Evolutionary conservation across 2,113 vertebrate species (phyloP).

Genomic region (Sylvietta virens): DNA sequence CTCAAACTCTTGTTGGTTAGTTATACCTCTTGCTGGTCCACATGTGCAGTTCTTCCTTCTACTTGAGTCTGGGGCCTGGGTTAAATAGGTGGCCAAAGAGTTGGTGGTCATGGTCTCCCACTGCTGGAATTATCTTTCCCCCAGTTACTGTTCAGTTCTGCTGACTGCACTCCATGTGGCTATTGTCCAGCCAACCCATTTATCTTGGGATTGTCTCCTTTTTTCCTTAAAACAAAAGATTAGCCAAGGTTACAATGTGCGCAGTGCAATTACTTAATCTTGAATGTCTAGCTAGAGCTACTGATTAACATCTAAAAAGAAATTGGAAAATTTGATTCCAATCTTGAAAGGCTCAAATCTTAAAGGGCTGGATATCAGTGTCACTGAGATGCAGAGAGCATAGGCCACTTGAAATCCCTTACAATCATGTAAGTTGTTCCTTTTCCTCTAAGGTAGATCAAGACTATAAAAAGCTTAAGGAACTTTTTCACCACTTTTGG

Average conservation of each 20-base stretch:
- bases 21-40: not conserved
- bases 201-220: not conserved
- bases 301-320: not conserved
- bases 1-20: not conserved
- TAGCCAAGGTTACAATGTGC: not conserved
- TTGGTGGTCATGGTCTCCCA: rapidly evolving
- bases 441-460: not conserved
- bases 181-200: not conserved
- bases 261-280: not conserved
- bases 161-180: not conserved
- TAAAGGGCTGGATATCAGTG: not conserved
- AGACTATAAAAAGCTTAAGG: not conserved
- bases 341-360: not conserved
- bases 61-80: not conserved
- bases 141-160: not conserved
- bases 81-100: not conserved
- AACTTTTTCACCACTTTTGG: not conserved
- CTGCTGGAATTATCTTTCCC: not conserved
- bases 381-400: not conserved
- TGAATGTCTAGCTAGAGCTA: not conserved
- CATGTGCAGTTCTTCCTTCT: not conserved
- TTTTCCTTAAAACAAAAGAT: not conserved
- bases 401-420: not conserved
- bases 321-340: not conserved
- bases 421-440: not conserved